These are phyloP conservation scores for Sebastes diaconus DNA, from an alignment of 2,797 vertebrate species.

Conservation along the genomic window DNA sequence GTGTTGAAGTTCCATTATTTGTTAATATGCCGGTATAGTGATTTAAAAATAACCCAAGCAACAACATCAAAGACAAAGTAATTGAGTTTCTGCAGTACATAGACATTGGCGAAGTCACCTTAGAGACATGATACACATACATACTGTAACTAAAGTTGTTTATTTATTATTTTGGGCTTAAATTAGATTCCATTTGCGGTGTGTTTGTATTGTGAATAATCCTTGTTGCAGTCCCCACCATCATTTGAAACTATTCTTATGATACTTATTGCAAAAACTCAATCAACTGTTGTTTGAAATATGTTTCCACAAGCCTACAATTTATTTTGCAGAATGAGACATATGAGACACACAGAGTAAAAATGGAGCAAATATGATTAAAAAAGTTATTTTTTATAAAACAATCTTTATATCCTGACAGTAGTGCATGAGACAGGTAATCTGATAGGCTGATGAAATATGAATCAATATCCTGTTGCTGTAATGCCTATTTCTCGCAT, in stretches of 20 bases:
- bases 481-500: too few species aligned
- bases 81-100: background rate
- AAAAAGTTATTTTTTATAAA: too few species aligned
- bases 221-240: background rate
- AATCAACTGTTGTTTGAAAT: background rate
- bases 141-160: background rate
- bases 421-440: too few species aligned
- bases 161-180: background rate
- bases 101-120: background rate
- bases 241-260: background rate
- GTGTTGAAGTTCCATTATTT: constrained; percentile 10
- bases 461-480: too few species aligned
- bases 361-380: too few species aligned
- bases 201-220: background rate
- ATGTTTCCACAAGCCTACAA: background rate
- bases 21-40: background rate
- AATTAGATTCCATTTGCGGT: background rate
- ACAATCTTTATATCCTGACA: too few species aligned
- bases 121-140: background rate
- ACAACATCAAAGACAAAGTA: background rate
- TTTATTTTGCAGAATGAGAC: background rate
- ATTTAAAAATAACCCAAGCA: background rate
- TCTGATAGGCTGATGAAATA: too few species aligned
- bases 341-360: background rate
- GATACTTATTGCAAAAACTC: background rate